Evolutionary conservation across 2,888 invertebrate genomes (phyloP).

Genomic region (Hedya salicella): DNA sequence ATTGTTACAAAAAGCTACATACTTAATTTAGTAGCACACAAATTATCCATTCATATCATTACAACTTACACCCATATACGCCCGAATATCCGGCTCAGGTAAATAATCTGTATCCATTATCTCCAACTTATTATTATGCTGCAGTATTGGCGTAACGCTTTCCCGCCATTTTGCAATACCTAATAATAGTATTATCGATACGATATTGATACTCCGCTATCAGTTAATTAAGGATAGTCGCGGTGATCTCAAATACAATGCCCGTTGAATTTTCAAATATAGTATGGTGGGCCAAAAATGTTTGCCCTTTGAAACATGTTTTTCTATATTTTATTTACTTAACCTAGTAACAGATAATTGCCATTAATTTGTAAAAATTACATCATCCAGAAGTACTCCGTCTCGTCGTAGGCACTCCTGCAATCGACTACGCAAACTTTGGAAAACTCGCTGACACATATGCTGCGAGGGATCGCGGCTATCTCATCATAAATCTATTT

Average conservation of each 20-base stretch:
- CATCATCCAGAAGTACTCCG: too few relatives aligned
- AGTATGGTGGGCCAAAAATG: neutral
- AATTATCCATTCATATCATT: constrained; percentile 10
- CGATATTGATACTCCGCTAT: constrained; percentile 47
- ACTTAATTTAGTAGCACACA: neutral
- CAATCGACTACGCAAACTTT: too few relatives aligned
- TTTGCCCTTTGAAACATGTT: too few relatives aligned
- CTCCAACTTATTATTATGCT: constrained; percentile 32
- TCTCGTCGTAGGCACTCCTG: too few relatives aligned
- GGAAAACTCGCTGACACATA: too few relatives aligned
- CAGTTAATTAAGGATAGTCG: constrained; percentile 50
- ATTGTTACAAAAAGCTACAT: neutral
- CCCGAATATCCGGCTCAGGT: constrained; percentile 15
- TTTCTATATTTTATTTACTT: too few relatives aligned
- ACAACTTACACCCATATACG: constrained; percentile 14
- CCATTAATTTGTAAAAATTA: too few relatives aligned
- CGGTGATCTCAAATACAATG: constrained; percentile 17
- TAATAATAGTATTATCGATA: constrained; percentile 46
- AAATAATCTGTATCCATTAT: constrained; percentile 35
- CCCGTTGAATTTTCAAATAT: constrained; percentile 7
- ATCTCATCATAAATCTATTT: too few relatives aligned
- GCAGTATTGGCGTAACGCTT: constrained; percentile 42
- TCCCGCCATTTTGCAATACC: constrained; percentile 43
- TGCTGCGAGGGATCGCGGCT: too few relatives aligned
- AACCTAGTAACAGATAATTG: too few relatives aligned